These are phyloP conservation scores for Stegastes partitus DNA, from an alignment of 2,113 vertebrate genomes.

Conservation along the genomic window DNA sequence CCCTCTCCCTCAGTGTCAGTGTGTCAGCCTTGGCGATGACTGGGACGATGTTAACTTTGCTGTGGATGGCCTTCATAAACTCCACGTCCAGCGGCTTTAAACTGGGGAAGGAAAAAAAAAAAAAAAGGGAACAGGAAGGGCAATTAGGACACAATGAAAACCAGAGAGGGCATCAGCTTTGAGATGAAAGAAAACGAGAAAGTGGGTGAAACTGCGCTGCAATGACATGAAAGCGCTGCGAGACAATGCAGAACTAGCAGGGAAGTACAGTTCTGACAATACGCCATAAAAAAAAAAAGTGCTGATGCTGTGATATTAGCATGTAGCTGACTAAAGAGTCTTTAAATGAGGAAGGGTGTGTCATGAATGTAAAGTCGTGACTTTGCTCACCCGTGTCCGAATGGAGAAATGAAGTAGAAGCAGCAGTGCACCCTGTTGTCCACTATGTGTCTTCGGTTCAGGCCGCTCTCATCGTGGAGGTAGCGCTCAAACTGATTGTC, in stretches of 20 bases:
- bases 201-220: background rate
- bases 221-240: background rate
- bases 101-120: too few species aligned
- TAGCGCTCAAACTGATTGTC: constrained; percentile 92
- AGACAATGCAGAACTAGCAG: background rate
- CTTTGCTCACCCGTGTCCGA: constrained; percentile 88
- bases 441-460: constrained; percentile 91
- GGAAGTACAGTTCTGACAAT: background rate
- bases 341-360: constrained; percentile 12
- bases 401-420: constrained; percentile 96
- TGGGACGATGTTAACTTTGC: constrained; percentile 94
- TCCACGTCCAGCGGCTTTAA: constrained; percentile 92
- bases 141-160: background rate
- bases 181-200: background rate
- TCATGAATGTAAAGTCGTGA: background rate
- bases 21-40: constrained; percentile 93
- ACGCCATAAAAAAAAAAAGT: too few species aligned
- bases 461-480: constrained; percentile 91
- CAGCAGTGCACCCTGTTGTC: constrained; percentile 93
- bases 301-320: too few species aligned
- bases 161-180: background rate
- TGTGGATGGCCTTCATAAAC: constrained; percentile 94
- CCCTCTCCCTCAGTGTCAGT: constrained; percentile 89
- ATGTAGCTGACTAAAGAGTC: too few species aligned
- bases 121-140: background rate